Base-by-base conservation (phyloP, 2,888 invertebrate genomes). In the Megaustenia siamemsis region DNA sequence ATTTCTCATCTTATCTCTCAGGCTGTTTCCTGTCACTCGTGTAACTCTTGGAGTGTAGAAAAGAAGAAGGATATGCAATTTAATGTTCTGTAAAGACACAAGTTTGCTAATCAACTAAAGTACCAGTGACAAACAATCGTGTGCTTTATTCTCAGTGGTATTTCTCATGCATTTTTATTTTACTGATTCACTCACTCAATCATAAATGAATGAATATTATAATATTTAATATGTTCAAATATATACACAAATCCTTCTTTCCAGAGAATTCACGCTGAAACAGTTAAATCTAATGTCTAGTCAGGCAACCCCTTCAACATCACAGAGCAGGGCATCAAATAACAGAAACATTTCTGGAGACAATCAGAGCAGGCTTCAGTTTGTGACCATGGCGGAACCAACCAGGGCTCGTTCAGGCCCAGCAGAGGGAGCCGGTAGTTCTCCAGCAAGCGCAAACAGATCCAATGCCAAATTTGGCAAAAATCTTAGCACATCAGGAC, bases 401-500 rank as follows among this genome's bases (percentile, higher is more conserved):
- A 69, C 40, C 45, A 56, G 73, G 60, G n/a, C 73, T 40, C 68
- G 79, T 24, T 53, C 79, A n/a, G 60, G 73, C 28, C 49, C 73
- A 24, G 53, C 71, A 45, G 84, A 78, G 24, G 84, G 79, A 53
- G 32, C 79, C 21, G 56, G 63, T 32, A 45, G 84, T 12, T 66
- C 84, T 43, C 66, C 84, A 53, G 56, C 79, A 12, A 84, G 79
- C 53, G 84, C 84, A n/a, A 84, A 75, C 76, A 84, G 80, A 63
- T 66, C 84, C 15, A 80, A 75, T 53, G 81, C 84, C 32, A 84
- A 84, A 66, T 81, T 76, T 81, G 84, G 80, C 8, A 84, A 84
- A 73, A 84, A 84, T 75, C 80, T 80, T 35, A 84, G 80, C 81
- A 84, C 84, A 43, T 84, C 84, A 18, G 53, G 66, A 56, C 35